Percentiles rank a stretch among this genome's conserved stretches.
Conservation (phyloP, 2,797 vertebrate species). For the Sebastes matsubarae region DNA sequence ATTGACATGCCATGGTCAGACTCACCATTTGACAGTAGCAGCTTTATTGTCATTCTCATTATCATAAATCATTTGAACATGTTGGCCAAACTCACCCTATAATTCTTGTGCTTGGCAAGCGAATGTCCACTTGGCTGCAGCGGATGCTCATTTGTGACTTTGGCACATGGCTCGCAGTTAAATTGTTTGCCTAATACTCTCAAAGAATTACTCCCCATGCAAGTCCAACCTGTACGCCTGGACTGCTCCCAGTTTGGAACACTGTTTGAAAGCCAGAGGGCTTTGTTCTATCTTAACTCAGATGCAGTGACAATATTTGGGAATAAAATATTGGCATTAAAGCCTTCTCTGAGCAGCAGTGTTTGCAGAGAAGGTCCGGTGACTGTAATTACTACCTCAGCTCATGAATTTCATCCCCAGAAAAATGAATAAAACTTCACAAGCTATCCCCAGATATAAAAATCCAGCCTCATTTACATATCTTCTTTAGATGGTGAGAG, state of each 20-base stretch:
- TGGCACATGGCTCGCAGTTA: constrained; percentile 60
- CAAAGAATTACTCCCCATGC: constrained; percentile 63
- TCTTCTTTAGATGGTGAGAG: constrained; percentile 1
- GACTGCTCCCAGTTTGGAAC: constrained; percentile 50
- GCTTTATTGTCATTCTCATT: constrained; percentile 64
- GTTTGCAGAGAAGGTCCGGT: constrained; percentile 18
- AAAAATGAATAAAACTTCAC: constrained; percentile 34
- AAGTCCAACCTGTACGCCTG: constrained; percentile 61
- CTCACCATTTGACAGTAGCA: constrained; percentile 37
- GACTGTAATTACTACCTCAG: constrained; percentile 33
- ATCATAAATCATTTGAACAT: constrained; percentile 70
- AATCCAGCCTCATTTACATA: constrained; percentile 13
- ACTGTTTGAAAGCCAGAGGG: constrained; percentile 18
- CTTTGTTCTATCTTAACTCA: constrained; percentile 54
- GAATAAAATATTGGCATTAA: constrained; percentile 37
- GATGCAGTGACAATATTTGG: constrained; percentile 50
- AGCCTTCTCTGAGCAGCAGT: constrained; percentile 7
- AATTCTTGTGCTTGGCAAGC: constrained; percentile 78
- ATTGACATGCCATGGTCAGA: constrained; percentile 34
- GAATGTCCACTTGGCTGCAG: constrained; percentile 64
- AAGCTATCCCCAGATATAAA: constrained; percentile 30
- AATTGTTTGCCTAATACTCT: constrained; percentile 73
- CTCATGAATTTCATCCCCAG: constrained; percentile 13
- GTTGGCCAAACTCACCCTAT: constrained; percentile 59
- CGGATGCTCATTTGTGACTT: constrained; percentile 71